Percentiles rank a stretch among this genome's conserved stretches.
phyloP scores from a whole-genome alignment of 2,888 invertebrate species.

The Tetranychus truncatus region DNA sequence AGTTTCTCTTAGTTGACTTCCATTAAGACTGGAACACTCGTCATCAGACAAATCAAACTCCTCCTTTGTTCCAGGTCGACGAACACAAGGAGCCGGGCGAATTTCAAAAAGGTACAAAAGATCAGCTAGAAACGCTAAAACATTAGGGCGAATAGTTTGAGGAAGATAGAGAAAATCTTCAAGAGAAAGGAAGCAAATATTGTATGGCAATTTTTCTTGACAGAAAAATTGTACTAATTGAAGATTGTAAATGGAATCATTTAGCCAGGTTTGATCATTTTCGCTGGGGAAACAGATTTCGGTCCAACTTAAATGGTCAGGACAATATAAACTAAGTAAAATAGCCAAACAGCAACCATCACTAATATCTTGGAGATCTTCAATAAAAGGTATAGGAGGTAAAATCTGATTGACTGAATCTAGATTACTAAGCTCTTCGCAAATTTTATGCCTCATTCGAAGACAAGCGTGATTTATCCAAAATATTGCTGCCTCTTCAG shows the following conservation, averaged over 20 bases:
- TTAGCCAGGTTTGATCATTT: too few relatives aligned
- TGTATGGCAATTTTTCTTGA: constrained; percentile 58
- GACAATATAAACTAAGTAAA: too few relatives aligned
- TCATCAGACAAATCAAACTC: constrained; percentile 21
- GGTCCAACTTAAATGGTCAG: too few relatives aligned
- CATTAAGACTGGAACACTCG: constrained; percentile 1
- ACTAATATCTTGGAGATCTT: too few relatives aligned
- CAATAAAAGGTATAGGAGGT: too few relatives aligned
- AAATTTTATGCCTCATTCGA: constrained; percentile 41
- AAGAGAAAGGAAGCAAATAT: constrained; percentile 80
- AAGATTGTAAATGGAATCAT: constrained; percentile 52
- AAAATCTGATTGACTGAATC: background rate
- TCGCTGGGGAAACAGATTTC: too few relatives aligned
- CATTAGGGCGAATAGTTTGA: constrained; percentile 73
- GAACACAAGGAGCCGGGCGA: constrained; percentile 61
- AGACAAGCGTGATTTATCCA: constrained; percentile 77
- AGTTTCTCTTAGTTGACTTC: background rate
- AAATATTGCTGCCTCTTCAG: constrained; percentile 61
- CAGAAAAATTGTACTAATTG: constrained; percentile 73
- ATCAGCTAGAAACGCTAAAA: constrained; percentile 77
- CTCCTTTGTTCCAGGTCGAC: constrained; percentile 45
- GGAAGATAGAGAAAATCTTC: constrained; percentile 86
- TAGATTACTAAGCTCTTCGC: constrained; percentile 22
- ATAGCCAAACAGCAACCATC: too few relatives aligned
- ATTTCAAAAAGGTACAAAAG: constrained; percentile 83